Conservation (phyloP, 2,888 invertebrate genomes). For the Cheilosia pagana region DNA sequence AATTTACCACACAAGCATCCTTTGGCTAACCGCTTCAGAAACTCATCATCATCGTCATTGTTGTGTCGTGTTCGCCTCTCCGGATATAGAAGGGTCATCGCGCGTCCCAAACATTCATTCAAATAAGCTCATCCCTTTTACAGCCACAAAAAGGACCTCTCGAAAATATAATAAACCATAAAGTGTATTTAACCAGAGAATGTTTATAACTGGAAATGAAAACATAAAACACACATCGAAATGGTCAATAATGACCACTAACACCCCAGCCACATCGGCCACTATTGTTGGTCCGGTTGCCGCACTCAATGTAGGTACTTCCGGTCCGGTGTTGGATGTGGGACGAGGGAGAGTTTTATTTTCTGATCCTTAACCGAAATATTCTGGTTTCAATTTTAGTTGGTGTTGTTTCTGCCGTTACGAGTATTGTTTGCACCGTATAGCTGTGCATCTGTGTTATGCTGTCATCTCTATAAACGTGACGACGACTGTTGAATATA, state of each 20-base stretch:
- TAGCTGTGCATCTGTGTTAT: constrained; percentile 19
- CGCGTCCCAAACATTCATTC: constrained; percentile 28
- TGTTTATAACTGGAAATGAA: constrained; percentile 66
- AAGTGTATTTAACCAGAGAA: constrained; percentile 55
- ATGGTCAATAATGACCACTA: constrained; percentile 73
- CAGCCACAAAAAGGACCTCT: constrained; percentile 36
- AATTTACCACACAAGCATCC: constrained; percentile 32
- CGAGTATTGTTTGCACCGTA: constrained; percentile 22
- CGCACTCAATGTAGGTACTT: constrained; percentile 57
- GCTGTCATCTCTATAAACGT: constrained; percentile 36
- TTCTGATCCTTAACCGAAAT: constrained; percentile 69
- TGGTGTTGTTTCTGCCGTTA: constrained; percentile 34
- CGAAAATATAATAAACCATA: constrained; percentile 65
- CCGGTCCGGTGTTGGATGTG: constrained; percentile 18
- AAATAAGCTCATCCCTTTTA: constrained; percentile 48
- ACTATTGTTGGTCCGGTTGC: constrained; percentile 27
- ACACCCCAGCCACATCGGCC: constrained; percentile 50
- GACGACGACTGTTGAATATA: constrained; percentile 28
- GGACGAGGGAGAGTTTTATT: constrained; percentile 33
- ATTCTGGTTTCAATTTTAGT: constrained; percentile 62
- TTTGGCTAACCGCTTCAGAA: constrained; percentile 29
- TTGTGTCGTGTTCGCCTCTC: constrained; percentile 2
- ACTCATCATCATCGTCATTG: constrained; percentile 35
- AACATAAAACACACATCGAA: constrained; percentile 73
- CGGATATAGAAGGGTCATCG: background rate